Evolutionary conservation across 2,888 invertebrate species (phyloP), one percentile per base, ranked within the genome.

Genomic region (Toxonevra muliebris): DNA sequence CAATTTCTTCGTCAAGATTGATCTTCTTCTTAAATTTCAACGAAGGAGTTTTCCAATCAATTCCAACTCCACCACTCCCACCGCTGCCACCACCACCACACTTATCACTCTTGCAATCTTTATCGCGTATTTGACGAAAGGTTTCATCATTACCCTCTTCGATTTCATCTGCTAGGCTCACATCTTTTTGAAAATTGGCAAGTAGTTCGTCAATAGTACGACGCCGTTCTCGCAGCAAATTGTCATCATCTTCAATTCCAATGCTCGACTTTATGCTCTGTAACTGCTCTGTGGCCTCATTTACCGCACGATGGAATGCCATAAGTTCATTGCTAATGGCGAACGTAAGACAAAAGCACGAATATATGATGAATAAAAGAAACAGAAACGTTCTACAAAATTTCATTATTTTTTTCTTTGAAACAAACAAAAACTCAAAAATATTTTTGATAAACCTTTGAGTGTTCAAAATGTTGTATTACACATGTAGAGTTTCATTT

Each of bases 201-300:
- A 81, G 68, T 42, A 80, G 64, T 1, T 79, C 79, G 4, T 79
- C 77, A 11, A 80, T 76, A n/a, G 77, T 74, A 13, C 73, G 73
- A 8, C 82, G 78, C 0, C 77, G 71, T 4, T 78, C 74, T 0
- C 77, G 73, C 11, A 71, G 64, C 13, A 67, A 2, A 2, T 73
- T 57, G 72, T 30, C 1, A 60, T 42, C 40, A 58, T 42, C 48
- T 48, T 65, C 55, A 50, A 59, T 48, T 0, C 70, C 70, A 8
- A 68, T 71, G 12, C 62, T 55, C 0, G 70, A 19, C n/a, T 67
- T 69, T 0, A 79, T 68, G 19, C 73, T 74, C 0, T 72, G 69
- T 48, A 78, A 54, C 52, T 77, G 73, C 0, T 68, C 63, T 0
- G 71, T 70, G 5, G 73, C 80, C 45, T 76, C 74, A 3, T 72